Percentiles rank a stretch among this genome's conserved stretches.
phyloP scores from a whole-genome alignment of 2,797 vertebrate genomes.

The Hoplostethus atlanticus region DNA sequence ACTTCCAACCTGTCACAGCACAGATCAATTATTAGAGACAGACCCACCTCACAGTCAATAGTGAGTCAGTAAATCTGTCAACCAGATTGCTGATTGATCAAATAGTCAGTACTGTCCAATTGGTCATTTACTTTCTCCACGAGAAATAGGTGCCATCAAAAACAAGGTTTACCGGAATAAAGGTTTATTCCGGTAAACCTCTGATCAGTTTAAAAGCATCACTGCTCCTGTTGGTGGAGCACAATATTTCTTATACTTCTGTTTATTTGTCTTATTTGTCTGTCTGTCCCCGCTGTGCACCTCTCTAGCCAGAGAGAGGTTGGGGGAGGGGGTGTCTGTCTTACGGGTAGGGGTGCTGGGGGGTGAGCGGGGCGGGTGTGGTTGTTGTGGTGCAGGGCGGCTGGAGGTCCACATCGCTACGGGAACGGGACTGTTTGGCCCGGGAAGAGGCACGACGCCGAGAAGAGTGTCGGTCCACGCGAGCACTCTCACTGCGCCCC shows the following conservation, averaged over 20 bases:
- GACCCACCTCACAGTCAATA: conserved; percentile 17
- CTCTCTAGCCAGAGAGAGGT: conserved; percentile 48
- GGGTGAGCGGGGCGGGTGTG: conserved; percentile 76
- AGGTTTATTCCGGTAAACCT: not conserved
- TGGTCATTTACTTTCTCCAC: conserved; percentile 15
- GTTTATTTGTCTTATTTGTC: conserved; percentile 1
- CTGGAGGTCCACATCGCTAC: conserved; percentile 95
- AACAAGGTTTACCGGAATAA: not conserved
- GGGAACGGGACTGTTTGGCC: conserved; percentile 91
- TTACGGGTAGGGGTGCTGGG: conserved; percentile 81
- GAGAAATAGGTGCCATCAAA: conserved; percentile 14
- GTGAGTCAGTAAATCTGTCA: conserved; percentile 37
- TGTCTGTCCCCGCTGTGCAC: conserved; percentile 70
- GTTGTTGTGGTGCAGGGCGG: conserved; percentile 78
- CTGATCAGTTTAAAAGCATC: conserved; percentile 1
- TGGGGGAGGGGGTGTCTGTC: conserved; percentile 67
- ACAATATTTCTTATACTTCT: too few relatives aligned
- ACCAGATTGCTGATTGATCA: conserved; percentile 13
- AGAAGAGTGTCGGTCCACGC: conserved; percentile 90
- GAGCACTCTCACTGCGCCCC: conserved; percentile 92
- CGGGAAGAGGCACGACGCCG: conserved; percentile 88
- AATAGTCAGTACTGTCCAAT: not conserved
- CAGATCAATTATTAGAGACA: conserved; percentile 28
- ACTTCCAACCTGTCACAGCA: conserved; percentile 26
- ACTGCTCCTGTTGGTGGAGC: not conserved